These are phyloP conservation scores for Orycteropus afer DNA, from an alignment of 2,113 vertebrate genomes.

Conservation along the genomic window DNA sequence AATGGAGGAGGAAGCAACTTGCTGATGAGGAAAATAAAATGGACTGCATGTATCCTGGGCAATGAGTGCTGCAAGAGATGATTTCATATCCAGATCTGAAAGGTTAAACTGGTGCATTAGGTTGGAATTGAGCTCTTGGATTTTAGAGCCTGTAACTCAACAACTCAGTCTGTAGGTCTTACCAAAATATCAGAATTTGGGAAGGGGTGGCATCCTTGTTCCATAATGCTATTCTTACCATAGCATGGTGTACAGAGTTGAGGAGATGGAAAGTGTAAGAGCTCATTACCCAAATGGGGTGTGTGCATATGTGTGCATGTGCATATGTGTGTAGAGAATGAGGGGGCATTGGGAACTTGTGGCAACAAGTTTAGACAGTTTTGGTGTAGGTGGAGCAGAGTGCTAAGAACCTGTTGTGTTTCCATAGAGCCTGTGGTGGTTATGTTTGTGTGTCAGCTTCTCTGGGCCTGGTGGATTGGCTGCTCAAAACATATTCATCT, in stretches of 20 bases:
- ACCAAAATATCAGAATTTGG: not conserved
- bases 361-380: no score
- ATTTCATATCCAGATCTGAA: not conserved
- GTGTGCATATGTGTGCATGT: not conserved
- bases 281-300: not conserved
- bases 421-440: no score
- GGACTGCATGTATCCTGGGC: not conserved
- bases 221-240: not conserved
- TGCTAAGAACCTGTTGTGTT: not conserved
- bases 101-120: not conserved
- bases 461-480: no score
- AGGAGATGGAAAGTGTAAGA: not conserved
- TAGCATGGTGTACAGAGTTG: rapidly evolving
- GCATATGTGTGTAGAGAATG: not conserved
- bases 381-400: not conserved
- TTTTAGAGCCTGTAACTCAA: no score
- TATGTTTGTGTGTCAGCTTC: no score
- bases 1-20: not conserved
- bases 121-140: not conserved
- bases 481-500: no score
- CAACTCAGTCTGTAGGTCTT: no score
- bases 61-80: not conserved
- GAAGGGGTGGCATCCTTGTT: not conserved
- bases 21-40: not conserved
- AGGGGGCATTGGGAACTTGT: not conserved